Percentiles rank a stretch among this genome's conserved stretches.
Conservation (phyloP, 2,797 vertebrate species). For the Xyrichtys novacula region DNA sequence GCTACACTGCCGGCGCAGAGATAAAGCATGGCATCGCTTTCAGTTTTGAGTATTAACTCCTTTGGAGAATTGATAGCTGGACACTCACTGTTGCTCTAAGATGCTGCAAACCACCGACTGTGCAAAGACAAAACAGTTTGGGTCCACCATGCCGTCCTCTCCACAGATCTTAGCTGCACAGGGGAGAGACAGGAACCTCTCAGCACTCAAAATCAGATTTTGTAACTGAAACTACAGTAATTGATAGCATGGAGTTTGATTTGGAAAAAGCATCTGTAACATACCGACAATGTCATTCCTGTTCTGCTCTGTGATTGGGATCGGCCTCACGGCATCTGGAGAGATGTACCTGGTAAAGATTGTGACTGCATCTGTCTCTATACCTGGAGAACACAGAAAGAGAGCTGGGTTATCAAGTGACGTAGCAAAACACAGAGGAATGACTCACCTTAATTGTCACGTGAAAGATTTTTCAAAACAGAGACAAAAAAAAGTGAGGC, state of each 20-base stretch:
- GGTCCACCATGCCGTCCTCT: constrained; percentile 98
- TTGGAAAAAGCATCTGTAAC: constrained; percentile 2
- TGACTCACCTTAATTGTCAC: too few species aligned
- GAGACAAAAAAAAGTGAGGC: too few species aligned
- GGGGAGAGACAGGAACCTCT: constrained; percentile 1
- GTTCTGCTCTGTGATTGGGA: constrained; percentile 96
- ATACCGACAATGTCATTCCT: constrained; percentile 98
- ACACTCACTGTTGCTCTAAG: constrained; percentile 96
- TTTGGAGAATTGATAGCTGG: constrained; percentile 12
- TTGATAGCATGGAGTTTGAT: background rate
- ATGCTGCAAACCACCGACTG: constrained; percentile 92
- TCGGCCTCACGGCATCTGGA: constrained; percentile 95
- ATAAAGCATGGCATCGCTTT: background rate
- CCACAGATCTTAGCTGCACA: constrained; percentile 96
- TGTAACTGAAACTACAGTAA: background rate
- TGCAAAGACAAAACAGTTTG: constrained; percentile 96
- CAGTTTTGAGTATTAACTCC: background rate
- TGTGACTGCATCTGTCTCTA: constrained; percentile 96
- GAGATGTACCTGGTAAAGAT: constrained; percentile 99
- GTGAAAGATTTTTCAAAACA: too few species aligned
- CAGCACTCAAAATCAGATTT: background rate
- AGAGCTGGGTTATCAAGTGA: constrained; percentile 2
- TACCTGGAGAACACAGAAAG: constrained; percentile 83
- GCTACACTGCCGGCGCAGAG: constrained; percentile 22
- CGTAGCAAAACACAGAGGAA: background rate